Evolutionary conservation across 2,113 vertebrate species (phyloP), one percentile per base, ranked within the genome.

Genomic region (Syrrhaptes paradoxus): DNA sequence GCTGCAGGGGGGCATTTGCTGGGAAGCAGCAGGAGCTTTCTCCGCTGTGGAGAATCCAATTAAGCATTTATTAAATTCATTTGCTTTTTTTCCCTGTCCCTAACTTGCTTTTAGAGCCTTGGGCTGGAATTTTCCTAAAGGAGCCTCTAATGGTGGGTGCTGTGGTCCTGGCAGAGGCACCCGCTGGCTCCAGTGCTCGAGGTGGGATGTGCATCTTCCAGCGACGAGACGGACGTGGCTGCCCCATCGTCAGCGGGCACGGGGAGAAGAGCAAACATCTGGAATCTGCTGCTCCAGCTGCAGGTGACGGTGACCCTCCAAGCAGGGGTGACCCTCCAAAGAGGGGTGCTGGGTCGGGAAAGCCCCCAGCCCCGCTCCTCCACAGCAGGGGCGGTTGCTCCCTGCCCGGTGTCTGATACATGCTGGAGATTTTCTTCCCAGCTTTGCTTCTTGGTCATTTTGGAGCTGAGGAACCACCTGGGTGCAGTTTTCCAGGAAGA

Each of bases 41-140:
- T 92, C 71, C 0, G 0, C 88, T 85, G 76, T 92, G 89, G 88
- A 95, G 84, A 93, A 96, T 96, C 94, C 91, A 95, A 86, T 97
- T 95, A 96, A 90, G 72, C 48, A 48, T 38, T 93, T 86, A 86
- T 89, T 95, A 89, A 95, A 92, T 95, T 95, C 8, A 95, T 97
- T 91, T 89, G 52, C 5, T 34, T 55, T 68, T 54, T 62, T 58
- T 57, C 5, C 20, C 13, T 63, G 29, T 91, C 62, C 85, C n/a
- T 83, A 59, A 86, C 72, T 94, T 71, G 68, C 90, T 92, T 92
- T 94, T 49, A 90, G 79, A 90, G 88, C 84, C 90, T 71, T 51
- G 76, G 92, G 85, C 79, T 88, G 85, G 91, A 90, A 90, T 84
- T 71, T 90, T 97, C 83, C 92, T 85, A 2, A 28, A 87, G 89